Evolutionary conservation across 2,113 vertebrate genomes (phyloP), one percentile per base, ranked within the genome.

Genomic region (Hyperoodon ampullatus): DNA sequence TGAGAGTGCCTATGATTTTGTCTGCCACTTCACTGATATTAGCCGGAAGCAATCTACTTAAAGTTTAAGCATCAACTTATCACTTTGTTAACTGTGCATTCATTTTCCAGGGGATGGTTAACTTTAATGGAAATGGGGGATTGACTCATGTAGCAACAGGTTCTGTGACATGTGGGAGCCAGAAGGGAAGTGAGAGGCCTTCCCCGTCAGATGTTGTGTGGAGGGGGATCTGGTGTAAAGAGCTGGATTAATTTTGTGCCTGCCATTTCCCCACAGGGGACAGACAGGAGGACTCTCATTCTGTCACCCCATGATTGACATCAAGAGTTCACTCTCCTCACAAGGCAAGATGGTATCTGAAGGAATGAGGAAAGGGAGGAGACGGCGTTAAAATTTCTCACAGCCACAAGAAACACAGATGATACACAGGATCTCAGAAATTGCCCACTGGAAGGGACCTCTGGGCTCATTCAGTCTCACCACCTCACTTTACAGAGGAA

Each of bases 11-110:
- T 96, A 74, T 96, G 90, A 96, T 97, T 98, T 98, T 75, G 83
- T 97, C 98, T 97, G 96, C 98, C 97, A 39, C 83, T 98, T 98
- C 96, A 97, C 96, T 95, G n/a, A 96, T 92, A 97, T 97, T 97
- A 98, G 98, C 97, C 97, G 60, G 90, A 94, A 98, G 98, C 98
- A 97, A 98, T 98, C 97, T 98, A 42, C 96, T 95, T 96, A 93
- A 96, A 98, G 96, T 97, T 98, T 90, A 88, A 95, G 97, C 98
- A 72, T 53, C 42, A 94, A 96, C 98, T 95, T 39, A 96, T 60
- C 98, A 84, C 97, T 98, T 92, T 94, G 85, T 86, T 97, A 97
- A 92, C 96, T 91, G 93, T 93, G 84, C 98, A 97, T 98, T 97
- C 95, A 61, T 94, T 97, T 97, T 96, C 97, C 95, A 98, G 92